Evolutionary conservation across 2,113 vertebrate species (phyloP).

Genomic region (Percina caprodes): DNA sequence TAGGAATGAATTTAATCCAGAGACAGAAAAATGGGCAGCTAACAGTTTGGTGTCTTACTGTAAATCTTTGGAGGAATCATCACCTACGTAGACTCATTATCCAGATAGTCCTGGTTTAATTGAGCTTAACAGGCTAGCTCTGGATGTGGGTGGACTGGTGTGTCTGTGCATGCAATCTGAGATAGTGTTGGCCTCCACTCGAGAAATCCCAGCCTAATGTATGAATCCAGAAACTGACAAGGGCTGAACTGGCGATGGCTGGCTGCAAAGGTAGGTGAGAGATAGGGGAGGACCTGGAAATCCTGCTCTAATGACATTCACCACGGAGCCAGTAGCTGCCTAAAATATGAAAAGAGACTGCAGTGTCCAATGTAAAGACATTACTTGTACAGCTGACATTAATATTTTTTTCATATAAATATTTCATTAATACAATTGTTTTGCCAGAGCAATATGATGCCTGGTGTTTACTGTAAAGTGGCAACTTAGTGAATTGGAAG

Average conservation of each 20-base stretch:
- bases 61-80: constrained; percentile 2
- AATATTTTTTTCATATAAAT: too few species aligned
- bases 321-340: not conserved
- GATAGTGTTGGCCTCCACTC: constrained; percentile 36
- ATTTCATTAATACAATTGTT: too few species aligned
- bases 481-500: not conserved
- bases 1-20: constrained; percentile 16
- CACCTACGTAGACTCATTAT: constrained; percentile 5
- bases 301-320: constrained; percentile 30
- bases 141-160: not conserved
- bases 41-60: constrained; percentile 6
- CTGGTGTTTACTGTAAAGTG: not conserved
- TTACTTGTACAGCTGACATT: not conserved
- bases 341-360: not conserved
- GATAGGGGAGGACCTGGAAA: constrained; percentile 31
- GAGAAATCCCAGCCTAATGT: constrained; percentile 45
- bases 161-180: constrained; percentile 22
- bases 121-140: constrained; percentile 5
- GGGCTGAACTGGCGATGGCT: constrained; percentile 27
- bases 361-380: not conserved
- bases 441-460: not conserved
- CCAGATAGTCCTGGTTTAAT: constrained; percentile 43
- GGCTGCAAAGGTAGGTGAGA: constrained; percentile 16
- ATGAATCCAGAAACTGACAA: constrained; percentile 43
- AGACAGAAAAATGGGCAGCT: not conserved